Conservation (phyloP, 2,888 invertebrate species). For the Sphaerophoria rueppellii region DNA sequence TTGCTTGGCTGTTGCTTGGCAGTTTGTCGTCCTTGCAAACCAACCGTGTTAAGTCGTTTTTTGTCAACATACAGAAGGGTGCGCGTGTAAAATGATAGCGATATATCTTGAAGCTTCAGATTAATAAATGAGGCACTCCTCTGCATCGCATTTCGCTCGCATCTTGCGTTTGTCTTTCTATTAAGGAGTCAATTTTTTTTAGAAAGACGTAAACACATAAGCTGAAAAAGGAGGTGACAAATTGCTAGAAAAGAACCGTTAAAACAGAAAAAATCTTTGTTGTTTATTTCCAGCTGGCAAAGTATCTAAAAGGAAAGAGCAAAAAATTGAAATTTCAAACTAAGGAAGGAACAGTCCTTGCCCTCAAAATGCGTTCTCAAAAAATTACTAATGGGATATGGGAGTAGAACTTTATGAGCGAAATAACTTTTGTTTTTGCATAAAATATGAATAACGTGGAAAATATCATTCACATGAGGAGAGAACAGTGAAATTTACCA, state of each 20-base stretch:
- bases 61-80: slow-evolving; percentile 6
- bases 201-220: neutral
- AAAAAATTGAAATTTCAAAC: slow-evolving; percentile 10
- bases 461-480: too few relatives aligned
- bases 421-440: too few relatives aligned
- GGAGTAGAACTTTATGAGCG: too few relatives aligned
- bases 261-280: slow-evolving; percentile 1
- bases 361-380: neutral
- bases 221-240: slow-evolving; percentile 11
- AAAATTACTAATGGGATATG: neutral
- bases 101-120: neutral
- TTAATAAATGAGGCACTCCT: slow-evolving; percentile 18
- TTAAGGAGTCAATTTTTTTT: neutral
- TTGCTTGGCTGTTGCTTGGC: neutral
- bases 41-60: slow-evolving; percentile 1
- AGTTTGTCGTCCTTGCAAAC: slow-evolving; percentile 12
- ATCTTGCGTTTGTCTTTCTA: neutral
- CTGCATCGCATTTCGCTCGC: neutral
- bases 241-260: slow-evolving; percentile 14
- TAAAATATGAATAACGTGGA: too few relatives aligned
- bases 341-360: neutral
- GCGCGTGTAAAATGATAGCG: neutral
- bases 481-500: too few relatives aligned
- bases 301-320: neutral
- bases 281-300: slow-evolving; percentile 28